A percentile compares a stretch with the other conserved stretches of the same genome.
These are phyloP conservation scores for Actinia equina DNA, from an alignment of 64 coral and sea anemone genomes.

Conservation along the genomic window DNA sequence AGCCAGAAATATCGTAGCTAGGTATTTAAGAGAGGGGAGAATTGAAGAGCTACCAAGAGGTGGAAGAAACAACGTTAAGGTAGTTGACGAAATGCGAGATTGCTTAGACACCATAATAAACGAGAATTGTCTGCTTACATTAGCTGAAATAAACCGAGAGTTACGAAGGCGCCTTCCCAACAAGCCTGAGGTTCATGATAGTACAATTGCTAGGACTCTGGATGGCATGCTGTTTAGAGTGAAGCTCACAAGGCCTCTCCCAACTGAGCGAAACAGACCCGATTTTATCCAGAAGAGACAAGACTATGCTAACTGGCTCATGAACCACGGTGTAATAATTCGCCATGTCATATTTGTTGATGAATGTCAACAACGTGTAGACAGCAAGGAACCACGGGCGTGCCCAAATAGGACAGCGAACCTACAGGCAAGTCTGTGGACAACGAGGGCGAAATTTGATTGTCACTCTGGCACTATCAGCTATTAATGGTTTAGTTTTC, in stretches of 20 bases:
- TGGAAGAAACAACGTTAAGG: constrained; percentile 15
- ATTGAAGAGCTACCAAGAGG: neutral
- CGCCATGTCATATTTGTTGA: constrained; percentile 11
- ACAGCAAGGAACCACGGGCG: constrained; percentile 32
- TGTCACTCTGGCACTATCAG: constrained; percentile 23
- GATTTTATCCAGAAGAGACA: constrained; percentile 18
- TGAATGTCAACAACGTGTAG: constrained; percentile 32
- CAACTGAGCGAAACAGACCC: constrained; percentile 54
- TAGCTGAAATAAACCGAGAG: constrained; percentile 32
- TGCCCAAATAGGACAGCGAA: constrained; percentile 24
- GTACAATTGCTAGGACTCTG: constrained; percentile 23
- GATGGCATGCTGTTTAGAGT: constrained; percentile 57
- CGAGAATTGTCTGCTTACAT: constrained; percentile 30
- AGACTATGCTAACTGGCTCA: constrained; percentile 27
- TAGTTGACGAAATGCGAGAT: constrained; percentile 34
- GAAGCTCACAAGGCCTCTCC: constrained; percentile 35
- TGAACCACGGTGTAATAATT: neutral
- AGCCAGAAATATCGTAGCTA: constrained; percentile 13
- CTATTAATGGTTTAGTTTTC: constrained; percentile 6
- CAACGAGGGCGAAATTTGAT: constrained; percentile 38
- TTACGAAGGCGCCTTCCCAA: neutral
- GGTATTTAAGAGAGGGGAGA: neutral
- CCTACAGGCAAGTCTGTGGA: constrained; percentile 22
- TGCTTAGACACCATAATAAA: constrained; percentile 11
- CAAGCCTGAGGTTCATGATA: constrained; percentile 29